Percentiles rank a stretch among this genome's conserved stretches.
These are phyloP conservation scores for Drosophila leontia DNA, from an alignment of 1,140 invertebrate genomes.

Conservation along the genomic window DNA sequence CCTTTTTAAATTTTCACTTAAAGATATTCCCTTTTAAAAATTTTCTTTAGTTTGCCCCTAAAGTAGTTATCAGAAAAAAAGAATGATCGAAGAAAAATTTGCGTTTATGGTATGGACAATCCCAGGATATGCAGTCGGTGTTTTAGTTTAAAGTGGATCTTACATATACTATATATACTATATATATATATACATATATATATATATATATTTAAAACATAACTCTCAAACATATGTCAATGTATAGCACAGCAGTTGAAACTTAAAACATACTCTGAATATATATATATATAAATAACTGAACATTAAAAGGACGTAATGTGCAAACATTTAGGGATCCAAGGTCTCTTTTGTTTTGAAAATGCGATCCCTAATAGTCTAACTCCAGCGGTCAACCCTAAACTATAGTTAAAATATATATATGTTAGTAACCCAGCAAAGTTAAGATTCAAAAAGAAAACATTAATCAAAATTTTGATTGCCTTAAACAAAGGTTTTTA, in stretches of 20 bases:
- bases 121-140: slow-evolving; percentile 62
- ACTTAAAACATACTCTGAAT: slow-evolving; percentile 41
- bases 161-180: slow-evolving; percentile 12
- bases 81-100: slow-evolving; percentile 76
- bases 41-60: slow-evolving; percentile 23
- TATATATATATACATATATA: background rate
- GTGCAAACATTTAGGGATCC: slow-evolving; percentile 61
- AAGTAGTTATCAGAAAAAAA: slow-evolving; percentile 35
- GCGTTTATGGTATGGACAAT: slow-evolving; percentile 84
- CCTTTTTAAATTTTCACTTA: background rate
- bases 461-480: slow-evolving; percentile 70
- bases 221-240: slow-evolving; percentile 37
- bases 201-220: background rate
- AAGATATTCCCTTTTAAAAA: no score
- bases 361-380: slow-evolving; percentile 49
- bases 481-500: slow-evolving; percentile 60
- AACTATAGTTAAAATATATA: slow-evolving; percentile 12
- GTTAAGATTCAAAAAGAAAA: slow-evolving; percentile 17
- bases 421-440: slow-evolving; percentile 19
- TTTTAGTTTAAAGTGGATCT: slow-evolving; percentile 48
- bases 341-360: slow-evolving; percentile 1
- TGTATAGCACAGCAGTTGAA: slow-evolving; percentile 36
- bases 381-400: slow-evolving; percentile 70
- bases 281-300: slow-evolving; percentile 38
- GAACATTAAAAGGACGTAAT: slow-evolving; percentile 47